Percentiles rank a stretch among this genome's conserved stretches.
phyloP scores from a whole-genome alignment of 2,888 invertebrate species.

The Melipona bicolor region DNA sequence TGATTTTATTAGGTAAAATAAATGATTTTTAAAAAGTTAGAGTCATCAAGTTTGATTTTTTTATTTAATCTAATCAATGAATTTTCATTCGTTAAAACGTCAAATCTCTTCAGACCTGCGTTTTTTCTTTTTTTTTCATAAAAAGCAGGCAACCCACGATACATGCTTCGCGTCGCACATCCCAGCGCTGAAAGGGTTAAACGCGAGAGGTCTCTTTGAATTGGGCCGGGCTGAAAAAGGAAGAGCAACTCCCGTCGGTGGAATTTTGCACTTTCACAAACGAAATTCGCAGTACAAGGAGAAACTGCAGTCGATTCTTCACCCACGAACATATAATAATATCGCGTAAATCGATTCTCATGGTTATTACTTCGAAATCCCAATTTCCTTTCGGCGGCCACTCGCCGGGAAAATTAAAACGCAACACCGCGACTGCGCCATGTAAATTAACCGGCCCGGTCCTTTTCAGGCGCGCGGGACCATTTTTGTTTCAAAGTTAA shows the following conservation, averaged over 20 bases:
- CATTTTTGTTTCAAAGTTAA: neutral
- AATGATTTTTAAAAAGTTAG: too few relatives aligned
- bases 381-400: constrained; percentile 5
- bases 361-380: neutral
- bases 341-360: constrained; percentile 15
- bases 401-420: neutral
- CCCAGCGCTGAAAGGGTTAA: neutral
- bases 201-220: too few relatives aligned
- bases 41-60: too few relatives aligned
- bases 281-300: constrained; percentile 28
- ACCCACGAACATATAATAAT: neutral
- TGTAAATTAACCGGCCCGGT: neutral
- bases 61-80: too few relatives aligned
- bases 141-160: too few relatives aligned
- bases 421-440: too few relatives aligned
- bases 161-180: too few relatives aligned
- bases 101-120: too few relatives aligned
- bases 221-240: constrained; percentile 10
- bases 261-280: constrained; percentile 47
- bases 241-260: constrained; percentile 21
- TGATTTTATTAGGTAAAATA: constrained; percentile 68
- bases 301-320: constrained; percentile 36
- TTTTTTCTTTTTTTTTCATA: too few relatives aligned
- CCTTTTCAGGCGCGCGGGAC: neutral
- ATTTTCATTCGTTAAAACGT: too few relatives aligned